Evolutionary conservation across 2,888 invertebrate genomes (phyloP), one percentile per base, ranked within the genome.

Genomic region (Tenthredo mesomela): DNA sequence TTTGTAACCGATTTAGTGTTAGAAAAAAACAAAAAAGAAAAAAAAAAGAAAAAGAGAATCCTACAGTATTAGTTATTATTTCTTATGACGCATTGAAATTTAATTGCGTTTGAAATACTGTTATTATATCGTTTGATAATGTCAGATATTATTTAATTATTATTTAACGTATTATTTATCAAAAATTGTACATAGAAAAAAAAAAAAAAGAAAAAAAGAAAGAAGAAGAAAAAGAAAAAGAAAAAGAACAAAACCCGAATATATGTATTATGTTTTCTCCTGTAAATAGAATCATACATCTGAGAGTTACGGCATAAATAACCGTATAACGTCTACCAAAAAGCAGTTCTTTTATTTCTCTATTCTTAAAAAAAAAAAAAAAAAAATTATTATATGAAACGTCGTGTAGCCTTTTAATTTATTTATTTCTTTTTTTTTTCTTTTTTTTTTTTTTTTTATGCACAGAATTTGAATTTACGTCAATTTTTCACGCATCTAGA

Each of bases 61-160:
- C n/a, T 80, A 43, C 80, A 80, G 80, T 80, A 80, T 80, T 80
- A 80, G 61, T 80, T 80, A 37, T 80, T 61, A 18, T 25, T 7
- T 43, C 12, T 73, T 73, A 73, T 21, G 33, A 29, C 25, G 75
- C 43, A 73, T 43, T 73, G 71, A 33, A 43, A 29, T 25, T 77
- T 7, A 50, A 77, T 3, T 47, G 50, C 75, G 75, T 73, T 80
- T 25, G 21, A 40, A 21, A 77, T n/a, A n/a, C 21, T 80, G 47
- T 80, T 80, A 33, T 50, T 40, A 6, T 80, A 50, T 80, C 18
- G 18, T 80, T 80, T 80, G 58, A 58, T 77, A 80, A 61, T 58
- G 29, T 77, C 50, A 50, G 12, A 80, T 61, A 61, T 61, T 80
- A 80, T 80, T 80, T 80, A 33, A 58, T 80, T 80, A 58, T 80